Percentiles rank a stretch among this genome's conserved stretches.
Conservation (phyloP, 92 coral and sea anemone genomes). For the Nematostella vectensis region DNA sequence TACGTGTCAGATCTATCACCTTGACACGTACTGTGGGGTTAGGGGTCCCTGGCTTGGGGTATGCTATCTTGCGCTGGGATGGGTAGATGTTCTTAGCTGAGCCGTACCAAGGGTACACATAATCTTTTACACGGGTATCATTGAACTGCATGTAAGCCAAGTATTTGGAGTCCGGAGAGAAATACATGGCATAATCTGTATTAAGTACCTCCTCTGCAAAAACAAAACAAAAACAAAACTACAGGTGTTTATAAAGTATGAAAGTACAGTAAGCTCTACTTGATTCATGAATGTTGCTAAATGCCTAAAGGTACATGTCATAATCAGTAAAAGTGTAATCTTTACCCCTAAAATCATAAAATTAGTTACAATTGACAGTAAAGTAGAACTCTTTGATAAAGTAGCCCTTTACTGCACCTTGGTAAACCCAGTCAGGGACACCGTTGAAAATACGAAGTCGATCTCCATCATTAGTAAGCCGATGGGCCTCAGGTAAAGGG, state of each 20-base stretch:
- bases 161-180: slow-evolving; percentile 63
- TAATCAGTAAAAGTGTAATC: too few relatives aligned
- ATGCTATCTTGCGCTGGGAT: slow-evolving; percentile 67
- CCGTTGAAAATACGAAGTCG: slow-evolving; percentile 80
- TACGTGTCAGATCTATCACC: too few relatives aligned
- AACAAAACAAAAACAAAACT: not conserved
- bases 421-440: slow-evolving; percentile 97
- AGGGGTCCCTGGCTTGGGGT: slow-evolving; percentile 86
- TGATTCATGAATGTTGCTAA: too few relatives aligned
- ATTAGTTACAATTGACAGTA: too few relatives aligned
- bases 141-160: slow-evolving; percentile 62
- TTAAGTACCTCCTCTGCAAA: slow-evolving; percentile 80
- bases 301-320: too few relatives aligned
- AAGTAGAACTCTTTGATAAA: too few relatives aligned
- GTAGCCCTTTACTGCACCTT: slow-evolving; percentile 58
- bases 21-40: slow-evolving; percentile 63
- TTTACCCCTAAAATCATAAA: too few relatives aligned
- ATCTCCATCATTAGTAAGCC: slow-evolving; percentile 53
- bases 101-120: slow-evolving; percentile 76
- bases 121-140: slow-evolving; percentile 71
- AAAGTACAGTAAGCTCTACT: too few relatives aligned
- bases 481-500: slow-evolving; percentile 12
- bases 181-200: slow-evolving; percentile 65
- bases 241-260: not conserved
- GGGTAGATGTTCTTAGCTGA: slow-evolving; percentile 43